Evolutionary conservation across 2,888 invertebrate genomes (phyloP).

Genomic region (Phrixothrix hirtus): DNA sequence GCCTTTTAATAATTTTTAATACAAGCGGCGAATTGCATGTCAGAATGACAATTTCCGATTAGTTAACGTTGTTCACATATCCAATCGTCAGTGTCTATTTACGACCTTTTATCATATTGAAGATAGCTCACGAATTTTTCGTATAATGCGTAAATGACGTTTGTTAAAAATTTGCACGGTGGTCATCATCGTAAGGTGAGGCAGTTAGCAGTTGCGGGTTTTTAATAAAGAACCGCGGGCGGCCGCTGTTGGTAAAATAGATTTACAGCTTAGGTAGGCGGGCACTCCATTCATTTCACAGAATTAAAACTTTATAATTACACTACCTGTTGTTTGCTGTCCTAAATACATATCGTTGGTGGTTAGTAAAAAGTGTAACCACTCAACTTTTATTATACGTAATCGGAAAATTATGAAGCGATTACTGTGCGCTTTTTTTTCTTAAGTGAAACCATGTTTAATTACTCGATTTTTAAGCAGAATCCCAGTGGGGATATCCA

Average conservation of each 20-base stretch:
- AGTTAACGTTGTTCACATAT: too few species aligned
- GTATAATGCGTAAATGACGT: too few species aligned
- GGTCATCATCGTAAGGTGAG: slow-evolving; percentile 24
- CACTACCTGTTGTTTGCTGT: slow-evolving; percentile 32
- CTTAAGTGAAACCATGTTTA: too few species aligned
- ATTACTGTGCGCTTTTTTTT: too few species aligned
- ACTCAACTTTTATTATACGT: slow-evolving; percentile 9
- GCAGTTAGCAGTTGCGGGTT: slow-evolving; percentile 28
- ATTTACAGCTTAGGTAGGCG: slow-evolving; percentile 32
- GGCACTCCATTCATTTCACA: slow-evolving; percentile 30
- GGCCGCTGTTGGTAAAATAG: slow-evolving; percentile 31
- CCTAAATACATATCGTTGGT: slow-evolving; percentile 26
- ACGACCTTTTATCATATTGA: too few species aligned
- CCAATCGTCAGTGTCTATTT: too few species aligned
- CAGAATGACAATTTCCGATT: too few species aligned
- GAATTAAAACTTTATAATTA: slow-evolving; percentile 38
- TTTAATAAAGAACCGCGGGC: slow-evolving; percentile 32
- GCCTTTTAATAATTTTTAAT: too few species aligned
- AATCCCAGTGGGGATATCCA: too few species aligned
- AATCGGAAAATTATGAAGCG: neutral
- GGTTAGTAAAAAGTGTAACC: slow-evolving; percentile 4
- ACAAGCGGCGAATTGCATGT: too few species aligned
- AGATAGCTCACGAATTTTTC: too few species aligned
- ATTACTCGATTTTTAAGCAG: too few species aligned
- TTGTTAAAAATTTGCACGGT: slow-evolving; percentile 20